Evolutionary conservation across 2,113 vertebrate genomes (phyloP).

Genomic region (Poicephalus meyeri): DNA sequence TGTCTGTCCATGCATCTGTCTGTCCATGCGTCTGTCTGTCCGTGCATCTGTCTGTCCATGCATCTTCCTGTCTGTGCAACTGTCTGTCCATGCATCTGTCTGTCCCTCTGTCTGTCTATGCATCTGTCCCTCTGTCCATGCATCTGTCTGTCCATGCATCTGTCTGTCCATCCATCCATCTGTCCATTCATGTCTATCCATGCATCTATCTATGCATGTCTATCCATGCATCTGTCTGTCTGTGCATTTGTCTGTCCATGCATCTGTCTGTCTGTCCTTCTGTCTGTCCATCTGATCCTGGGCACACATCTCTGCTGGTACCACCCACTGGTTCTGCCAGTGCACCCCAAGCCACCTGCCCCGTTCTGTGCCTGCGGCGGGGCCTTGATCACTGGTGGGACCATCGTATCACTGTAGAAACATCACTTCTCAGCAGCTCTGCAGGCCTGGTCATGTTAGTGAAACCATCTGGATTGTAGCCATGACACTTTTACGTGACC

Average conservation of each 20-base stretch:
- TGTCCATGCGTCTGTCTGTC: too few species aligned
- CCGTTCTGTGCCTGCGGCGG: neutral
- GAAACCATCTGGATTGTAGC: accelerated
- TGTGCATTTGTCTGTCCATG: too few species aligned
- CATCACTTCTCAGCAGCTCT: neutral
- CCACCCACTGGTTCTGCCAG: neutral
- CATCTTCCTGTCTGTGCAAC: too few species aligned
- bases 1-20: too few species aligned
- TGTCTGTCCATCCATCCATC: too few species aligned
- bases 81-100: too few species aligned
- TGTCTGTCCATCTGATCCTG: neutral
- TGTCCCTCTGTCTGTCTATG: too few species aligned
- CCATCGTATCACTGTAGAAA: neutral
- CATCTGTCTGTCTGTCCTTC: neutral
- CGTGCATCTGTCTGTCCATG: accelerated
- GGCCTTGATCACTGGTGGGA: neutral
- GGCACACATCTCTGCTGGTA: neutral
- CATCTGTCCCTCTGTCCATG: too few species aligned
- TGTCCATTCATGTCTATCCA: too few species aligned
- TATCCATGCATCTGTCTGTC: too few species aligned
- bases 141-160: too few species aligned
- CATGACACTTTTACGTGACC: neutral
- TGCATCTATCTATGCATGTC: too few species aligned
- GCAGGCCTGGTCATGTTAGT: accelerated
- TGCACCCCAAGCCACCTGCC: neutral